Conservation (phyloP, 2,888 invertebrate genomes). For the Acanthococcus lagerstroemiae region DNA sequence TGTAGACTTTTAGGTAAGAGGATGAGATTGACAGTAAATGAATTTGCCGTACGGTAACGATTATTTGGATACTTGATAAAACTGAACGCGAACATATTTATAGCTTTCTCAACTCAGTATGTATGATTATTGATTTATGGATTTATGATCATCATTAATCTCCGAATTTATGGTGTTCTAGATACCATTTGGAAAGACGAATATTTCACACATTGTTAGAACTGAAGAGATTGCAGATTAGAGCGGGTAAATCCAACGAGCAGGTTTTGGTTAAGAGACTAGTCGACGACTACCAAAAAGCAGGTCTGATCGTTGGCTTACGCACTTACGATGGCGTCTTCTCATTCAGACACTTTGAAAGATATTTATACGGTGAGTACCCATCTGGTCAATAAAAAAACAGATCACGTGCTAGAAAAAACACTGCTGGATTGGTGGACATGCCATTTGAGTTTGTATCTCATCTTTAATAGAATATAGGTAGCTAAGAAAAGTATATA, state of each 20-base stretch:
- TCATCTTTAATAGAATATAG: too few relatives aligned
- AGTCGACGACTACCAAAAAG: constrained; percentile 70
- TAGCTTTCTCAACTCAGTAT: neutral
- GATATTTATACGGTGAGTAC: constrained; percentile 64
- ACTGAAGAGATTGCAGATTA: constrained; percentile 80
- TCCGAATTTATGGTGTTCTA: constrained; percentile 38
- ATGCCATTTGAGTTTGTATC: too few relatives aligned
- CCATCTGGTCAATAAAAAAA: too few relatives aligned
- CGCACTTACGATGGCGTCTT: constrained; percentile 43
- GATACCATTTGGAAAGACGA: constrained; percentile 82
- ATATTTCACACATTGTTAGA: constrained; percentile 89
- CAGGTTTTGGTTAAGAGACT: constrained; percentile 76
- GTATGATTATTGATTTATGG: neutral
- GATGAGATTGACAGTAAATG: too few relatives aligned
- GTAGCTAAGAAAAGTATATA: too few relatives aligned
- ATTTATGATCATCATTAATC: neutral
- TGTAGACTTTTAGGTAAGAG: too few relatives aligned
- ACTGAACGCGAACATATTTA: too few relatives aligned
- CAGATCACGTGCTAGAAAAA: too few relatives aligned
- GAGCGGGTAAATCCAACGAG: constrained; percentile 80
- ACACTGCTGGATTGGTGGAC: too few relatives aligned
- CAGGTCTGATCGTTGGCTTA: constrained; percentile 57
- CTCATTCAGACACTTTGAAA: constrained; percentile 57
- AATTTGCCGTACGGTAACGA: too few relatives aligned
- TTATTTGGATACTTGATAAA: too few relatives aligned